Evolutionary conservation across 2,888 invertebrate genomes (phyloP).

Genomic region (Drosophila yooni): DNA sequence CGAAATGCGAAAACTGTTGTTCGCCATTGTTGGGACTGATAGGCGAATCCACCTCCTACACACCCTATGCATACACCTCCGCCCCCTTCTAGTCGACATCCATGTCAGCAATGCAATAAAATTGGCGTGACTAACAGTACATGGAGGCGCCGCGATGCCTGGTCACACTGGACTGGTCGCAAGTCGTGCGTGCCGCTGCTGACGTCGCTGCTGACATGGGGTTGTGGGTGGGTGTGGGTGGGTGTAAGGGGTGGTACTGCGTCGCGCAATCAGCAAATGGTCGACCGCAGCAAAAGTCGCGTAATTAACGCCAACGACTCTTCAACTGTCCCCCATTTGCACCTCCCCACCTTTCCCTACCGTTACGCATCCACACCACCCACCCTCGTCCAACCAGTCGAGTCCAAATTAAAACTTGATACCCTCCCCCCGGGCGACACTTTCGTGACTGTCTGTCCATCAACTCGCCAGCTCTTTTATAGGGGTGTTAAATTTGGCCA

Average conservation of each 20-base stretch:
- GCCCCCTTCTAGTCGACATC: conserved; percentile 23
- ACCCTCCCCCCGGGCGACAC: not conserved
- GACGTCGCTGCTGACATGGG: conserved; percentile 44
- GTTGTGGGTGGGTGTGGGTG: not conserved
- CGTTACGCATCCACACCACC: not conserved
- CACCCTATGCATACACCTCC: not conserved
- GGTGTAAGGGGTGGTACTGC: not conserved
- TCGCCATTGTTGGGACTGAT: conserved; percentile 75
- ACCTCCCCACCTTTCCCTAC: not conserved
- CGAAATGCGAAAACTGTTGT: conserved; percentile 73
- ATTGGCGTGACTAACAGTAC: conserved; percentile 75
- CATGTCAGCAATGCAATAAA: conserved; percentile 71
- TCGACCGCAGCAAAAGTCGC: conserved; percentile 79
- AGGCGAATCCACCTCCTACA: conserved; percentile 35
- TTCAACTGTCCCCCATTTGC: conserved; percentile 9
- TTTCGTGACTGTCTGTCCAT: conserved; percentile 2
- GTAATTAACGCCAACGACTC: conserved; percentile 69
- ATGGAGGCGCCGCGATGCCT: conserved; percentile 27
- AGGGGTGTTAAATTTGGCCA: conserved; percentile 52
- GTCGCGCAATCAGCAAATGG: conserved; percentile 74
- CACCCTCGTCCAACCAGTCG: not conserved
- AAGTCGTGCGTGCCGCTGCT: conserved; percentile 71
- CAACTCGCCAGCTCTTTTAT: conserved; percentile 32
- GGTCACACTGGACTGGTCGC: conserved; percentile 22
- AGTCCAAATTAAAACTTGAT: conserved; percentile 32